Conservation (phyloP, 1,140 invertebrate genomes). For the Dryas iulia region DNA sequence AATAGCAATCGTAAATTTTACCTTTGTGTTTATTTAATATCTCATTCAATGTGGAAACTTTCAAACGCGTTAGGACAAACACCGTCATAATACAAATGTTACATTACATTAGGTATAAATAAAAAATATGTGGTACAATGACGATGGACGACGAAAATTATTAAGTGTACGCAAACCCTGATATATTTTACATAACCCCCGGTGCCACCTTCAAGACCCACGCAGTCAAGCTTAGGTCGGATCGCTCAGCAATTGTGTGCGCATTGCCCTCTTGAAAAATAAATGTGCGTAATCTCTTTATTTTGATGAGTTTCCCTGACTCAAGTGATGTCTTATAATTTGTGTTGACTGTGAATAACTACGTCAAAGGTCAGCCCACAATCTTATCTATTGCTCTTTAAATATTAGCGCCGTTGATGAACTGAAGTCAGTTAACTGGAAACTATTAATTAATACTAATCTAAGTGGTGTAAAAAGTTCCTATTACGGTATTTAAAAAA, state of each 20-base stretch:
- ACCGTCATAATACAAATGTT: conserved; percentile 21
- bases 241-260: conserved; percentile 39
- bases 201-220: conserved; percentile 36
- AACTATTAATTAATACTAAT: conserved; percentile 43
- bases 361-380: conserved; percentile 70
- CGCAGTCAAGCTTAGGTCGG: conserved; percentile 42
- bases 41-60: background rate
- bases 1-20: background rate
- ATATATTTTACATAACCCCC: conserved; percentile 54
- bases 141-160: background rate
- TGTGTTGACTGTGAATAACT: conserved; percentile 69
- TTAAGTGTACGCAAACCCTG: background rate
- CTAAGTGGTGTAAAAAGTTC: conserved; percentile 12
- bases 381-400: conserved; percentile 76
- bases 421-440: conserved; percentile 67
- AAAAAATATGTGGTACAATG: background rate
- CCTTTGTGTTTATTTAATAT: background rate
- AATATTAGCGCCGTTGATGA: conserved; percentile 71
- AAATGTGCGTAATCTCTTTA: conserved; percentile 57
- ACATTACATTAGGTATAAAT: background rate
- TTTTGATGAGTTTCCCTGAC: conserved; percentile 59
- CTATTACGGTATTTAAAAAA: conserved; percentile 6
- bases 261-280: conserved; percentile 45
- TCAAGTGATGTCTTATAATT: conserved; percentile 66
- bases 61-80: conserved; percentile 38